Base-by-base conservation (phyloP, 2,797 vertebrate genomes). In the Pygocentrus nattereri region DNA sequence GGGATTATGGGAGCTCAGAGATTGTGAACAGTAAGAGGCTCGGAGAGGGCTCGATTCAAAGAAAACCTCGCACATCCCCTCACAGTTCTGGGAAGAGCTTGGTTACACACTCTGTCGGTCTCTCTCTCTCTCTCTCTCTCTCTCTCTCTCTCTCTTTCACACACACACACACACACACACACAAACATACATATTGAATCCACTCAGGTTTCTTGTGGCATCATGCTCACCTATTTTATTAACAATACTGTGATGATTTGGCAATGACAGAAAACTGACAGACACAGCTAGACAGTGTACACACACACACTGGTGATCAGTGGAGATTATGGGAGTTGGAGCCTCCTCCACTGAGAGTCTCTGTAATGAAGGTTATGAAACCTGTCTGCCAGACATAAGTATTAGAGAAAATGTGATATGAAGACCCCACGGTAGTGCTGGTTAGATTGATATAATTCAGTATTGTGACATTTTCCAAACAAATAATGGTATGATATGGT, bases 181-280 rank as follows among this genome's bases (percentile, higher is more conserved):
- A 65, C 3, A 8, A 31, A n/a, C 11, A 3, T 23, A 6, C n/a
- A 25, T 12, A 13, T 30, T 44, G 65, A 47, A 47, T 23, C 65
- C 38, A 4, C 59, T 54, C 52, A 18, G 27, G 67, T 54, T 54
- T 6, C 12, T 15, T 78, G 25, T 6, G 3, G 52, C 65, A n/a
- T 71, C 47, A 25, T 49, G 41, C 44, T 13, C 30, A 44, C 25
- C 27, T 15, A 10, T 34, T 13, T 3, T 19, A 58, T 23, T 23
- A 58, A 19, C 61, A 65, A 56, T 38, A 77, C 62, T 56, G 75
- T 67, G 52, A 76, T 65, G 64, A 67, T 65, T 76, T 54, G 61
- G 27, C 44, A 67, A 18, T 47, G 59, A 76, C 59, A 31, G 56
- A 30, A 75, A 19, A 23, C 1, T 38, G 16, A 38, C 30, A 73